Conservation (phyloP, 1,140 invertebrate species). For the Anoplolepis gracilipes region DNA sequence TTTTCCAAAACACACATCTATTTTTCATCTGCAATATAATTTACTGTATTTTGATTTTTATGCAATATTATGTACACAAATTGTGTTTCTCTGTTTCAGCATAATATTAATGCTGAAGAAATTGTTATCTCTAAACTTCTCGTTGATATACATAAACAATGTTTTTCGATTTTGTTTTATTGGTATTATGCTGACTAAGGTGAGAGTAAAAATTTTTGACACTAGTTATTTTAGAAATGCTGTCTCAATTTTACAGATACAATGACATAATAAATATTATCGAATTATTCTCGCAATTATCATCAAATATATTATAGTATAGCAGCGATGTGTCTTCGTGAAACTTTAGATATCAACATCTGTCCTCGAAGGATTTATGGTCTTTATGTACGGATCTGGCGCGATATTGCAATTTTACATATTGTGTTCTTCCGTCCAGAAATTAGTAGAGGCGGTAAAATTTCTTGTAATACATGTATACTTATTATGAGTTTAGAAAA, state of each 20-base stretch:
- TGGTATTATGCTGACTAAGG: neutral
- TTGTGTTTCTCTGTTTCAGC: neutral
- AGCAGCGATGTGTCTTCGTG: neutral
- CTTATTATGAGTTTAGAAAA: neutral
- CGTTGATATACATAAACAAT: neutral
- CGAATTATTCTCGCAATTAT: neutral
- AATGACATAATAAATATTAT: neutral
- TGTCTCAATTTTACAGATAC: neutral
- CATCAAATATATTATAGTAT: neutral
- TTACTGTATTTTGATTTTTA: neutral
- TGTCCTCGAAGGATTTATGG: constrained; percentile 11
- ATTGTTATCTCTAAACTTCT: neutral
- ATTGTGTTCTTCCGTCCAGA: constrained; percentile 66
- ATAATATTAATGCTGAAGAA: neutral
- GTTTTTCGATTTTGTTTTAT: constrained; percentile 19
- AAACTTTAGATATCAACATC: constrained; percentile 4
- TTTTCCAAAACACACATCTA: neutral
- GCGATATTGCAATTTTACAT: constrained; percentile 68
- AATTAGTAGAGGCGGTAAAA: constrained; percentile 68
- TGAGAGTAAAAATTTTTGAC: neutral
- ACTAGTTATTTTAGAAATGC: neutral
- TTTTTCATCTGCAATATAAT: neutral
- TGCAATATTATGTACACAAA: neutral
- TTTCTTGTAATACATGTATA: neutral
- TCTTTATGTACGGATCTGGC: constrained; percentile 41